These are phyloP conservation scores for Dermolepida albohirtum DNA, from an alignment of 2,888 invertebrate genomes.

Conservation along the genomic window DNA sequence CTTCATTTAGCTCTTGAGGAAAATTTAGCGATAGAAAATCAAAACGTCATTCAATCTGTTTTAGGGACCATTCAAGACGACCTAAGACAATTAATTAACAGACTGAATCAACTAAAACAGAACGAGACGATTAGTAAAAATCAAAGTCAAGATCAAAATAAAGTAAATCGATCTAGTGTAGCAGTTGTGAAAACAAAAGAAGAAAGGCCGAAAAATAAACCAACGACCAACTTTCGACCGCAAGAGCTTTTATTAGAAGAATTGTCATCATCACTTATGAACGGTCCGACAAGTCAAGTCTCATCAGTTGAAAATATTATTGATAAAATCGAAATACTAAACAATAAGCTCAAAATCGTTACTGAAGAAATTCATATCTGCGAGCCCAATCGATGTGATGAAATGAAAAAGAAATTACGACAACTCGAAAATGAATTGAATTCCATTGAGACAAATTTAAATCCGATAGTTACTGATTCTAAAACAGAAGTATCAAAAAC, in stretches of 20 bases:
- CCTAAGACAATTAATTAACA: conserved; percentile 6
- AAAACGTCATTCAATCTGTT: conserved; percentile 22
- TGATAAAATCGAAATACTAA: conserved; percentile 21
- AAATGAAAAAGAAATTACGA: conserved; percentile 16
- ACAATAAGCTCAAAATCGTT: conserved; percentile 19
- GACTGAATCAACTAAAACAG: background rate
- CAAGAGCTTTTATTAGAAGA: conserved; percentile 18
- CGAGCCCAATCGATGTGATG: background rate
- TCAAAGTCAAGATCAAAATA: conserved; percentile 1
- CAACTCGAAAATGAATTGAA: conserved; percentile 18
- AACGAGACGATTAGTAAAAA: background rate
- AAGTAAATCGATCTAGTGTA: conserved; percentile 2
- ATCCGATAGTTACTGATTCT: conserved; percentile 29
- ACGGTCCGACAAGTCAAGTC: background rate
- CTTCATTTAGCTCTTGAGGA: conserved; percentile 26
- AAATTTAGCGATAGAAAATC: conserved; percentile 28
- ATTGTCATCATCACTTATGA: background rate
- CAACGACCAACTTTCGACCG: conserved; percentile 5
- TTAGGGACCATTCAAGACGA: conserved; percentile 17
- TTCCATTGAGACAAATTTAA: conserved; percentile 19
- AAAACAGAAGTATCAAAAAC: conserved; percentile 36
- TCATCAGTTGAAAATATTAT: conserved; percentile 21
- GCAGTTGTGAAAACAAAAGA: conserved; percentile 6
- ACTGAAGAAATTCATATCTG: conserved; percentile 9
- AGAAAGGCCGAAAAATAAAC: conserved; percentile 20